Evolutionary conservation across 2,797 vertebrate species (phyloP).

Genomic region (Malacoctenus gilli): DNA sequence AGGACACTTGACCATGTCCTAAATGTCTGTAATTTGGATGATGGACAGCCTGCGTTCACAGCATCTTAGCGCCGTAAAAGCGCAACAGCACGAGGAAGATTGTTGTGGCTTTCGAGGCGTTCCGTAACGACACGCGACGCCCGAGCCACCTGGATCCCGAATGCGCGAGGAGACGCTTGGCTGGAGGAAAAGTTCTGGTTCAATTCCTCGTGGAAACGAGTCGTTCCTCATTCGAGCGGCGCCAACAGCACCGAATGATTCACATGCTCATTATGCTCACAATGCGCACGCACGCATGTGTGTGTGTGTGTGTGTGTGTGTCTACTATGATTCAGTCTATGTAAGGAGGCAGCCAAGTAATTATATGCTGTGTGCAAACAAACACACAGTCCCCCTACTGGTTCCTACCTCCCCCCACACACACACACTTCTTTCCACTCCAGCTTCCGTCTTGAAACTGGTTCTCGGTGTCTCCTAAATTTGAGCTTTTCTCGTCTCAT

Average conservation of each 20-base stretch:
- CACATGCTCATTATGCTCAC: conserved; percentile 62
- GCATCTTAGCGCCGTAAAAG: neutral
- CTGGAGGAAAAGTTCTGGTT: conserved; percentile 25
- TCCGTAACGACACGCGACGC: neutral
- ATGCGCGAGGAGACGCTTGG: neutral
- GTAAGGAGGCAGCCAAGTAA: conserved; percentile 60
- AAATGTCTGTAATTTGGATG: neutral
- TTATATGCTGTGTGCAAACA: conserved; percentile 71
- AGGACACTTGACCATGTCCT: conserved; percentile 2
- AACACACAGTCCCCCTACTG: conserved; percentile 38
- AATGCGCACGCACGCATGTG: too few relatives aligned
- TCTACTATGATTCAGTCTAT: conserved; percentile 61
- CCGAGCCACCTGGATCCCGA: conserved; percentile 4
- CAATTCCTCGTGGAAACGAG: conserved; percentile 17
- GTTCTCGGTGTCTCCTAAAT: neutral
- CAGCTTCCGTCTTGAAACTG: too few relatives aligned
- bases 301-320: conserved; percentile 24
- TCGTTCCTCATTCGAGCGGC: conserved; percentile 24
- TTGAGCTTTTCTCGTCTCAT: neutral
- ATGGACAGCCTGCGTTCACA: neutral
- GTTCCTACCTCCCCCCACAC: neutral
- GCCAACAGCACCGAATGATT: conserved; percentile 49
- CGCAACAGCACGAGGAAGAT: neutral
- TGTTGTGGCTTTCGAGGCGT: neutral
- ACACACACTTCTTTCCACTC: too few relatives aligned